These are phyloP conservation scores for Glaucidium brasilianum DNA, from an alignment of 2,113 vertebrate genomes.

Conservation along the genomic window DNA sequence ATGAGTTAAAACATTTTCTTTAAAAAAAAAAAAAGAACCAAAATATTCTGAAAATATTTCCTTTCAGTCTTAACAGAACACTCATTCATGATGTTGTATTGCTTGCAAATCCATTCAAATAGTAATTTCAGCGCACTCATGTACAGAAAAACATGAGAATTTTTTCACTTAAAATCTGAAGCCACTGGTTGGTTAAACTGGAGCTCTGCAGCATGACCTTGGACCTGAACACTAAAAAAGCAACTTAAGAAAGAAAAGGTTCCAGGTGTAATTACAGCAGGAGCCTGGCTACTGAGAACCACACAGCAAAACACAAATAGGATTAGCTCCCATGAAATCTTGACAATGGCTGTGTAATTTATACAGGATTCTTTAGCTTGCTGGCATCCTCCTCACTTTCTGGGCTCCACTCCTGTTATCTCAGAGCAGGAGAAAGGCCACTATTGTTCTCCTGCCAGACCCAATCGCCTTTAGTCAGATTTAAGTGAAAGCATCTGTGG, in stretches of 20 bases:
- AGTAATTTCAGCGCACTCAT: not conserved
- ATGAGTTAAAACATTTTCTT: not conserved
- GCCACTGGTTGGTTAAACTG: not conserved
- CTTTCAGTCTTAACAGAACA: not conserved
- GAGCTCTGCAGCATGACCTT: not conserved
- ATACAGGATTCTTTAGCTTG: constrained; percentile 9
- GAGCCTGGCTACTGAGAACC: not conserved
- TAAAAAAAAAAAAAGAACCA: not conserved
- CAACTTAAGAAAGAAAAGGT: not conserved
- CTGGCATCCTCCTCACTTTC: not conserved
- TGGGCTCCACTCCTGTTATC: not conserved
- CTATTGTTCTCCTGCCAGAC: constrained; percentile 3
- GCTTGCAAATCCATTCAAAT: not conserved
- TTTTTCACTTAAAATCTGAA: not conserved
- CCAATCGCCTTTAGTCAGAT: not conserved
- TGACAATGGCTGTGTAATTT: not conserved
- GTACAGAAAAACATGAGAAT: not conserved
- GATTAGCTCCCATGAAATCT: constrained; percentile 41
- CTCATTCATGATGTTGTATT: not conserved
- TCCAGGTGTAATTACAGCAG: not conserved
- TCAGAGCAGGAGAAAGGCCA: not conserved
- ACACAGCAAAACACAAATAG: constrained; percentile 4
- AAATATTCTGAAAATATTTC: not conserved
- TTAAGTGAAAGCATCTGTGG: not conserved
- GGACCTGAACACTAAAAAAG: not conserved